phyloP scores from a whole-genome alignment of 1,140 invertebrate genomes.

The Meteorus sp. region DNA sequence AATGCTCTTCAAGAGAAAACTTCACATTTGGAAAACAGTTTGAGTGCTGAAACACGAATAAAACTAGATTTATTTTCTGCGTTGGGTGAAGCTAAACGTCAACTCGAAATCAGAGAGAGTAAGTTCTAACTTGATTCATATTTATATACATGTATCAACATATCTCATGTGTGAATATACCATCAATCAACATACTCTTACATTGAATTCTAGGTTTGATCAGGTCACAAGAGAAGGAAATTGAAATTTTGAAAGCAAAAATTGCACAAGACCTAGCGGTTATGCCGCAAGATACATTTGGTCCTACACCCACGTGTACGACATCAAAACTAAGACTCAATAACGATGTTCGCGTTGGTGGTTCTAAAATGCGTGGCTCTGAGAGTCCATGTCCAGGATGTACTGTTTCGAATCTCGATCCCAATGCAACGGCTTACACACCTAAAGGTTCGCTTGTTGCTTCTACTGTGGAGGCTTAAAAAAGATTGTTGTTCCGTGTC shows the following conservation, averaged over 20 bases:
- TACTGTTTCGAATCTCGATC: constrained; percentile 77
- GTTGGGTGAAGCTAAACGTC: constrained; percentile 90
- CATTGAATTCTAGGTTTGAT: constrained; percentile 67
- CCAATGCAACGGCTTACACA: constrained; percentile 89
- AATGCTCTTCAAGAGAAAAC: constrained; percentile 86
- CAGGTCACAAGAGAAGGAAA: constrained; percentile 83
- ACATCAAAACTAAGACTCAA: constrained; percentile 66
- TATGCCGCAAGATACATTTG: constrained; percentile 77
- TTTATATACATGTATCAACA: constrained; percentile 11
- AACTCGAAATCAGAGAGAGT: constrained; percentile 92
- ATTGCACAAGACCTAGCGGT: constrained; percentile 90
- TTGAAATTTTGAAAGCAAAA: constrained; percentile 86
- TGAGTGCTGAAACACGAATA: constrained; percentile 93
- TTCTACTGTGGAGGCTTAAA: constrained; percentile 64
- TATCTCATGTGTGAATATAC: too few relatives aligned
- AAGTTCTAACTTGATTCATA: constrained; percentile 49
- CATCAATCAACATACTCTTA: too few relatives aligned
- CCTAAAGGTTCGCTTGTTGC: constrained; percentile 70
- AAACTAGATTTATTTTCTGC: constrained; percentile 96
- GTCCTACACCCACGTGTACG: constrained; percentile 51
- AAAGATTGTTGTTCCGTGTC: background rate
- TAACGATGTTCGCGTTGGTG: constrained; percentile 51
- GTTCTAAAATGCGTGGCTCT: constrained; percentile 52
- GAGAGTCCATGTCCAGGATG: constrained; percentile 56
- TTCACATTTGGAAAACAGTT: constrained; percentile 84